Evolutionary conservation across 2,113 vertebrate genomes (phyloP).

Genomic region (Amphilophus citrinellus): DNA sequence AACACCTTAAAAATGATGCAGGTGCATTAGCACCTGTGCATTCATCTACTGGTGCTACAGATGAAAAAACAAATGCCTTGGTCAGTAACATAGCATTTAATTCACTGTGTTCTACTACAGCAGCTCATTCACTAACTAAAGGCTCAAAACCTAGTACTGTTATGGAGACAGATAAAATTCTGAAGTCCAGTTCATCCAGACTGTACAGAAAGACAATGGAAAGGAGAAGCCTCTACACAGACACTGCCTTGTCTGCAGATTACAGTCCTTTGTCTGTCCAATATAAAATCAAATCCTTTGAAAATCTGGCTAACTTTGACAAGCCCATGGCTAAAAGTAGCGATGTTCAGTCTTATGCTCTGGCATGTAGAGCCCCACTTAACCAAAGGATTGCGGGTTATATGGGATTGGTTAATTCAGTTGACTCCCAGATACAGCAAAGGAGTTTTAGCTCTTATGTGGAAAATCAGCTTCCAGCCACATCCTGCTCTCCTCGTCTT

Average conservation of each 20-base stretch:
- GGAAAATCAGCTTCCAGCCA: constrained; percentile 64
- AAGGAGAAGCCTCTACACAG: constrained; percentile 83
- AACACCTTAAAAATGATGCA: constrained; percentile 2
- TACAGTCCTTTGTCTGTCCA: constrained; percentile 91
- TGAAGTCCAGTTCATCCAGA: constrained; percentile 59
- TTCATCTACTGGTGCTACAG: neutral
- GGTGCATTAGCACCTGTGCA: neutral
- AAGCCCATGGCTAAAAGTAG: constrained; percentile 80
- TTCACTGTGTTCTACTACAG: constrained; percentile 22
- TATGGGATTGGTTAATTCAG: constrained; percentile 51
- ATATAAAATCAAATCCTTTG: constrained; percentile 96
- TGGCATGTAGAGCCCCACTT: constrained; percentile 80
- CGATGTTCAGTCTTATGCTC: constrained; percentile 76
- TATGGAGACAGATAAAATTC: constrained; percentile 31
- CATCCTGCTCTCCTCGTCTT: constrained; percentile 41
- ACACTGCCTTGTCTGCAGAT: constrained; percentile 81
- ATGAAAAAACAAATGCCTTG: constrained; percentile 3
- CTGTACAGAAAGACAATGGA: constrained; percentile 58
- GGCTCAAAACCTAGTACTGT: constrained; percentile 13
- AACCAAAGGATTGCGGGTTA: constrained; percentile 85
- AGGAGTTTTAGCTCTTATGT: constrained; percentile 87
- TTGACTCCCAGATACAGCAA: constrained; percentile 70
- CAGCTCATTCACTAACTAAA: constrained; percentile 15
- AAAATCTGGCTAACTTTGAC: constrained; percentile 92
- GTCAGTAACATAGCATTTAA: neutral